Base-by-base conservation (phyloP, 2,888 invertebrate genomes). In the Pecten maximus region DNA sequence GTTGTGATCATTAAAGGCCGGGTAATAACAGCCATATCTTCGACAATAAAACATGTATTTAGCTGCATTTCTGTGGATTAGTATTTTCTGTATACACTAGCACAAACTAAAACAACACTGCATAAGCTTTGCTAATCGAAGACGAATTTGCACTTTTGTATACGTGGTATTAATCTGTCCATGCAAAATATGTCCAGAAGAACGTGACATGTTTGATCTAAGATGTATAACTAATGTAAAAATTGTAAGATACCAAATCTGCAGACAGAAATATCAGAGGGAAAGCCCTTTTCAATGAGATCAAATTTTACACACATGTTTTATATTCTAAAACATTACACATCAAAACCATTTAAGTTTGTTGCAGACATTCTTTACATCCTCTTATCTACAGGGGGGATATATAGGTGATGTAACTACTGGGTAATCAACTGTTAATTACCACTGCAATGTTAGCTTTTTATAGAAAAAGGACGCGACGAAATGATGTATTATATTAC, bases 261-360 rank as follows among this genome's bases (percentile, higher is more conserved):
- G 35, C 35, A 74, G 74, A 74, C 74, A 74, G 74, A 35, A 35
- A 35, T 74, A 74, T 74, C 35, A 35, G 74, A 74, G 74, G 35
- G 35, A 74, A 35, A 12, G 0, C 28, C 35, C 74, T 8, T 12
- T 35, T 28, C 74, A 74, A 74, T 74, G 10, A 74, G 74, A 74
- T 74, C 28, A 74, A 74, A 74, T 74, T 74, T 74, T 28, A 74
- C 23, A 74, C 74, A 74, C 74, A 35, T 74, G 74, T 74, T 35
- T 35, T 35, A 74, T 35, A 8, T 35, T 74, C 74, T 12, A 8
- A 74, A 35, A 74, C 74, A 74, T 74, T 74, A 74, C 6, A 74
- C 74, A 74, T 74, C 74, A 74, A 74, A 74, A 2, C 74, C 28
- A 10, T 28, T 10, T 35, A 28, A 35, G 35, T 74, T 12, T 35